Evolutionary conservation across 2,113 vertebrate genomes (phyloP), one percentile per base, ranked within the genome.

Genomic region (Muscicapa adusta): DNA sequence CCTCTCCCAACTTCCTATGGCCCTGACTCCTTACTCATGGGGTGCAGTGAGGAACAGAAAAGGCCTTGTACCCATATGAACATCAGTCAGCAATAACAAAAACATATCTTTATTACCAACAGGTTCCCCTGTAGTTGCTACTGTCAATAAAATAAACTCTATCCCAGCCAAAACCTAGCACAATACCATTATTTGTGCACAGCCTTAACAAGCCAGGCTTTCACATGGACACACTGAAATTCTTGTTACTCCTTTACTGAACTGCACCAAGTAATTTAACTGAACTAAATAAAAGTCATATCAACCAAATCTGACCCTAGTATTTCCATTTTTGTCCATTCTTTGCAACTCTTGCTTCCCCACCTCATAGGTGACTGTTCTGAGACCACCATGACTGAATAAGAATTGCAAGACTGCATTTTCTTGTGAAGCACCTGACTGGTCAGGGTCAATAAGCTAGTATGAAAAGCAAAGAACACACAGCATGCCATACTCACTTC

Each of bases 71-170:
- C 12, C 28, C 9, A 0, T 15, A 2, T 4, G 19, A 74, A 11
- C 18, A 5, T 19, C 40, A 12, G 33, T 50, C 42, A 67, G 40
- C 40, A 54, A 16, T 14, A 45, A 31, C 7, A 18, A 56, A 61
- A 73, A 13, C 42, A 56, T 40, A 34, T 18, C 25, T 75, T 7
- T 38, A 10, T 60, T 48, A 42, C 4, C 23, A 61, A 29, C 3
- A 23, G 9, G 43, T n/a, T 43, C 1, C 17, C 23, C 31, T 14
- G 14, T 2, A 17, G 7, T 1, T 26, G 14, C 5, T 60, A 25
- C 34, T 23, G 11, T 14, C 8, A 61, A 61, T 31, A 77, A 82
- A 77, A 40, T 51, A 40, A 91, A 51, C 9, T 45, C 33, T 67
- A 24, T 45, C 29, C 15, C 22, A 62, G 25, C 0, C 42, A 38